These are phyloP conservation scores for Aphrophora alni DNA, from an alignment of 2,888 invertebrate genomes.

Conservation along the genomic window DNA sequence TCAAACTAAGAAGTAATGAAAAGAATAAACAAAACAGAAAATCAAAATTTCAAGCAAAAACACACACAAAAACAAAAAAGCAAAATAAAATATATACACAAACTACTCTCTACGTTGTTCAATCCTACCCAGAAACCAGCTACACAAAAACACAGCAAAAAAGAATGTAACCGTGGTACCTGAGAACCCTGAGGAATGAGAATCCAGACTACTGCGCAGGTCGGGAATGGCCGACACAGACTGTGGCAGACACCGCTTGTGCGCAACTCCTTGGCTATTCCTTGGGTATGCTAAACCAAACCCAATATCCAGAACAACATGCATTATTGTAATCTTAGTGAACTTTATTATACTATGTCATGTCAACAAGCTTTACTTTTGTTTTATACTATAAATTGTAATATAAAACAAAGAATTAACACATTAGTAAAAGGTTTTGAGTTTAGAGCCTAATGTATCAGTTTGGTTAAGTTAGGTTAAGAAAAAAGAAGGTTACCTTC, in stretches of 20 bases:
- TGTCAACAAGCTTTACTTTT: no score
- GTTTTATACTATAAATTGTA: no score
- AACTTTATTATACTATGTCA: not conserved
- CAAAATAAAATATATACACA: conserved; percentile 1
- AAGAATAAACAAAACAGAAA: not conserved
- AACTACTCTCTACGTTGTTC: not conserved
- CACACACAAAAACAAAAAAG: conserved; percentile 6
- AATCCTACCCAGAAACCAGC: conserved; percentile 36
- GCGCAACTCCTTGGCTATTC: conserved; percentile 87
- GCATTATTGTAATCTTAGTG: not conserved
- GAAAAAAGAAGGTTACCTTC: no score
- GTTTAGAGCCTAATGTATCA: no score
- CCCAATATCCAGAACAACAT: conserved; percentile 13
- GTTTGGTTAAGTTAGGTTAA: no score
- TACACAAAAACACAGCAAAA: conserved; percentile 56
- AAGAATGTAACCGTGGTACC: conserved; percentile 59
- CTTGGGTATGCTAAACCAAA: conserved; percentile 59
- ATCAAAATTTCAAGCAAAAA: conserved; percentile 16
- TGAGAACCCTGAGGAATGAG: conserved; percentile 57
- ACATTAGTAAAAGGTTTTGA: no score
- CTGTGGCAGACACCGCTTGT: conserved; percentile 83
- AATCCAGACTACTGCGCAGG: conserved; percentile 70
- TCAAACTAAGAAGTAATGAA: not conserved
- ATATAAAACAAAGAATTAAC: no score
- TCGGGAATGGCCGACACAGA: conserved; percentile 86